Base-by-base conservation (phyloP, 2,888 invertebrate genomes). In the Leptinotarsa juncta region DNA sequence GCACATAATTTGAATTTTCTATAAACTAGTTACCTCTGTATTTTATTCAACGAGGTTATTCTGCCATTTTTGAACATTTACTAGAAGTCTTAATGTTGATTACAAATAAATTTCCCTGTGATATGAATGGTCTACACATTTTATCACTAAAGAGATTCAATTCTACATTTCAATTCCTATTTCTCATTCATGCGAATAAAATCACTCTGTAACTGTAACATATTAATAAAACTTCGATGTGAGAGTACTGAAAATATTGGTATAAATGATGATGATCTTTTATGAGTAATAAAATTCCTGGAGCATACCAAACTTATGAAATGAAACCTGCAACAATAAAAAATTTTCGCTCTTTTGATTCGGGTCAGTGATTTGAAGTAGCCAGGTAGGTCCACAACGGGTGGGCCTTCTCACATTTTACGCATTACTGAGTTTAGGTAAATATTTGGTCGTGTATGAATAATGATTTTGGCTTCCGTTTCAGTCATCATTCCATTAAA, bases 391-490 rank as follows among this genome's bases (percentile, higher is more conserved):
- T 69, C 57, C 69, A 48, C 78, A 65, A 73, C 76, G 78, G 78
- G 78, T 69, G 69, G 69, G 57, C 69, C 48, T 20, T 49, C 48
- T 48, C 68, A 77, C 76, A 75, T 77, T 79, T 79, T 81, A 78
- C 74, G 75, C 77, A 71, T 80, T 78, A 80, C 81, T 80, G 80
- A 78, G 79, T 85, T 84, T 83, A 82, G 83, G 84, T 83, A 84
- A 84, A 84, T 83, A 84, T 84, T 85, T 84, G 83, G 42, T 82
- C 78, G 82, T 76, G 78, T 81, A 84, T 85, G 83, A 85, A 84
- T 84, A 83, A 85, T 85, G 84, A 74, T 74, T 48, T 53, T 60
- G 75, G 80, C 79, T 81, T 74, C 81, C 72, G 80, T 85, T 85
- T 84, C 82, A 82, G 81, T 83, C 71, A 77, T 74, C 70, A n/a